Evolutionary conservation across 2,888 invertebrate genomes (phyloP).

Genomic region (Aspidiotus destructor): DNA sequence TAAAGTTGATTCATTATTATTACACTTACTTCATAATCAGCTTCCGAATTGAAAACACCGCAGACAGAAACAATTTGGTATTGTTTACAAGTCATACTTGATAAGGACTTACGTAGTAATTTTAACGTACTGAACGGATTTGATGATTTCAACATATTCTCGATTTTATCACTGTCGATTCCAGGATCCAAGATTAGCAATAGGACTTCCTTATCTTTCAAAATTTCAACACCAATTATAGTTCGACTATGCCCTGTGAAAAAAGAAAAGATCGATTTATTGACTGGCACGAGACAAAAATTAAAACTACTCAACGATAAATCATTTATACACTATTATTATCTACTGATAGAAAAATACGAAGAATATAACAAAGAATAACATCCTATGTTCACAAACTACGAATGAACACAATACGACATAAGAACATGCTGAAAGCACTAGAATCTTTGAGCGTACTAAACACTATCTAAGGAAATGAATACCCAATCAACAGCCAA

Average conservation of each 20-base stretch:
- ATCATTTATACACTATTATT: no score
- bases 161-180: slow-evolving; percentile 70
- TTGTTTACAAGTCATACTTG: slow-evolving; percentile 70
- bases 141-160: slow-evolving; percentile 50
- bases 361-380: no score
- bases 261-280: slow-evolving; percentile 18
- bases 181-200: slow-evolving; percentile 77
- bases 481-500: no score
- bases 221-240: slow-evolving; percentile 76
- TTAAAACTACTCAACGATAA: background rate
- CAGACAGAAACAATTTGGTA: slow-evolving; percentile 76
- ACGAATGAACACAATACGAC: no score
- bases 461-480: no score
- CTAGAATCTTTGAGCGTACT: no score
- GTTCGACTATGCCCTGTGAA: slow-evolving; percentile 73
- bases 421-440: no score
- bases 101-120: slow-evolving; percentile 60
- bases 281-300: slow-evolving; percentile 10
- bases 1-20: no score
- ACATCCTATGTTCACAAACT: background rate
- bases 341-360: no score
- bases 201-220: slow-evolving; percentile 53
- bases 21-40: slow-evolving; percentile 59
- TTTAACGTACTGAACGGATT: slow-evolving; percentile 53
- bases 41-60: slow-evolving; percentile 61